phyloP scores from a whole-genome alignment of 2,113 vertebrate species.

The Oryctolagus cuniculus region mOryCun1.1 NC_091449.1:67500001-67500500 shows the following conservation, averaged over 20 bases:
- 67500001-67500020: too few relatives aligned
- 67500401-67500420: too few relatives aligned
- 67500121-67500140: not conserved
- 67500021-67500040: too few relatives aligned
- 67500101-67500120: not conserved
- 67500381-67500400: not conserved
- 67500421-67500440: not conserved
- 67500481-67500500: not conserved
- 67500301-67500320: too few relatives aligned
- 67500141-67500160: too few relatives aligned
- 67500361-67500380: not conserved
- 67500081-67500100: too few relatives aligned
- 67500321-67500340: too few relatives aligned
- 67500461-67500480: not conserved
- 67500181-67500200: not conserved
- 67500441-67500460: not conserved
- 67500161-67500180: too few relatives aligned
- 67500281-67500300: too few relatives aligned
- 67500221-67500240: accelerated
- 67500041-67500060: not conserved
- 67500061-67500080: too few relatives aligned
- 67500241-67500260: accelerated
- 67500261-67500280: accelerated
- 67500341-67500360: not conserved
- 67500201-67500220: accelerated